Conservation (phyloP, 2,888 invertebrate species). For the Lottia gigantea region DNA sequence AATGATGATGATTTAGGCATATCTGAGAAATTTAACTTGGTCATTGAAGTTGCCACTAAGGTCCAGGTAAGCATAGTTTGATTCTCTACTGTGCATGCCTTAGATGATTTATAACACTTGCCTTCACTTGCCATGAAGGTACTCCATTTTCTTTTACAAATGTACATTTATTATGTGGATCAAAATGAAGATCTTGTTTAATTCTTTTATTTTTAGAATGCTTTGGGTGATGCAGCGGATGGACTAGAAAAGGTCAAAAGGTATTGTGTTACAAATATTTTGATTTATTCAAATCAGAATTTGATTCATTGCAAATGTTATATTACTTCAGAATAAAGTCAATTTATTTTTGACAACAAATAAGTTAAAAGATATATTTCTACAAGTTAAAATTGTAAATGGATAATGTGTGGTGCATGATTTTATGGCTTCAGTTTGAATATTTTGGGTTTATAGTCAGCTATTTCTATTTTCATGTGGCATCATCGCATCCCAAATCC, state of each 20-base stretch:
- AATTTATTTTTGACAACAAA: too few relatives aligned
- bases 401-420: neutral
- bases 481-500: too few relatives aligned
- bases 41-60: constrained; percentile 69
- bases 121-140: too few relatives aligned
- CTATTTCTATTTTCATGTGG: too few relatives aligned
- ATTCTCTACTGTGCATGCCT: too few relatives aligned
- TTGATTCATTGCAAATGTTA: neutral
- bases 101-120: too few relatives aligned
- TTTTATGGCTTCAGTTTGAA: neutral
- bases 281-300: too few relatives aligned
- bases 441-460: neutral
- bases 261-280: constrained; percentile 39
- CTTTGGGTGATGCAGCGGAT: constrained; percentile 60
- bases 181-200: too few relatives aligned
- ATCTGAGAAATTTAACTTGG: constrained; percentile 65
- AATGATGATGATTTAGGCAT: constrained; percentile 60
- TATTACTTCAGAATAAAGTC: neutral
- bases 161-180: too few relatives aligned
- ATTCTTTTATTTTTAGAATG: constrained; percentile 50
- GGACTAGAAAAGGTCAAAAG: constrained; percentile 68
- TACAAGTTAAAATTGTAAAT: too few relatives aligned
- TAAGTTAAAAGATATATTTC: too few relatives aligned
- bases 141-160: too few relatives aligned
- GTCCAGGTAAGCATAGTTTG: constrained; percentile 62